These are phyloP conservation scores for Caenorhabditis doughertyi DNA, from an alignment of 2,888 invertebrate genomes.

Conservation along the genomic window DNA sequence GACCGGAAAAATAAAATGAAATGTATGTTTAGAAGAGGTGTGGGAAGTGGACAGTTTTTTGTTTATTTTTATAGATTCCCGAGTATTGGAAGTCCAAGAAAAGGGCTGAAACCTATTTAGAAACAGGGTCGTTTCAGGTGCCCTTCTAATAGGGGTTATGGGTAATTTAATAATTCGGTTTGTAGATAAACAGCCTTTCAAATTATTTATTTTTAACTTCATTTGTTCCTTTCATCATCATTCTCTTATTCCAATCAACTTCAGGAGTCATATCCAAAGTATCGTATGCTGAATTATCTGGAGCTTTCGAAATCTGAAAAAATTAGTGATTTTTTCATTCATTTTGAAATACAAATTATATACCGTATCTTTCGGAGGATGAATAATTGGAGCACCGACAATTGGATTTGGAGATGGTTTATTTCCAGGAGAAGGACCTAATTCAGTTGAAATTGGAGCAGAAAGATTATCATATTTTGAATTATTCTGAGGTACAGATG, in stretches of 20 bases:
- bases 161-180: not conserved
- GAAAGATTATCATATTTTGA: not conserved
- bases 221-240: not conserved
- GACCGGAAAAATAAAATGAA: not conserved
- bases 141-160: not conserved
- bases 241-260: slow-evolving; percentile 39
- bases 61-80: not conserved
- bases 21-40: slow-evolving; percentile 22
- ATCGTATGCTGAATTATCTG: slow-evolving; percentile 35
- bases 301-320: slow-evolving; percentile 25
- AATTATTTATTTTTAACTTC: not conserved
- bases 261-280: slow-evolving; percentile 44
- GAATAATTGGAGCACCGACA: slow-evolving; percentile 20
- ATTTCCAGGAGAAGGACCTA: slow-evolving; percentile 45
- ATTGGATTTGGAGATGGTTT: slow-evolving; percentile 33
- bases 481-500: not conserved
- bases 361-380: slow-evolving; percentile 37
- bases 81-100: not conserved
- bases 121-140: no score
- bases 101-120: no score
- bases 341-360: not conserved
- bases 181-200: no score
- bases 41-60: slow-evolving; percentile 1
- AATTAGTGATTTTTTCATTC: not conserved
- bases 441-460: not conserved